phyloP scores from a whole-genome alignment of 1,140 invertebrate species.

The Dufourea novaeangliae region DNA sequence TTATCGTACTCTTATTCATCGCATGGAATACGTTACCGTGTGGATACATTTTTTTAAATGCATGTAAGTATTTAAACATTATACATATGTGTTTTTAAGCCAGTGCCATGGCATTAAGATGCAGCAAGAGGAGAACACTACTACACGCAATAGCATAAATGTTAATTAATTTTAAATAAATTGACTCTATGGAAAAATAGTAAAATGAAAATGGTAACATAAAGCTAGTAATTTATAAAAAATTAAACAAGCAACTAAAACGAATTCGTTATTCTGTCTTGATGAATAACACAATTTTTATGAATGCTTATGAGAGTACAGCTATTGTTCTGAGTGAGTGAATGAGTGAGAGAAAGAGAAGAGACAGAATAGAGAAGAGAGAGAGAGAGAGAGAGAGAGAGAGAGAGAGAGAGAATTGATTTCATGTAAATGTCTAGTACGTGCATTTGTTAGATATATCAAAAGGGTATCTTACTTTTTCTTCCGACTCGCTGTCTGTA shows the following conservation, averaged over 20 bases:
- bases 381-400: constrained; percentile 39
- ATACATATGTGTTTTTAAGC: constrained; percentile 22
- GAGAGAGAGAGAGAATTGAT: constrained; percentile 34
- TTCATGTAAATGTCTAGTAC: constrained; percentile 27
- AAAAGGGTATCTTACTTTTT: constrained; percentile 87
- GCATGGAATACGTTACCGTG: constrained; percentile 59
- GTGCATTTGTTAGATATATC: constrained; percentile 56
- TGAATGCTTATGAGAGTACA: constrained; percentile 10
- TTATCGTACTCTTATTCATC: constrained; percentile 22
- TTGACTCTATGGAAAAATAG: background rate
- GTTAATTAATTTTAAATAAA: constrained; percentile 35
- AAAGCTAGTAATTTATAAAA: constrained; percentile 21
- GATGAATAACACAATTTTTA: constrained; percentile 25
- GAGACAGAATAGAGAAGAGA: no score
- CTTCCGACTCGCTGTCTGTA: constrained; percentile 93
- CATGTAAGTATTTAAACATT: constrained; percentile 29
- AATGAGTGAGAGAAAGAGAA: constrained; percentile 37
- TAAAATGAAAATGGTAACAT: constrained; percentile 31
- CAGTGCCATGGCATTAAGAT: constrained; percentile 50
- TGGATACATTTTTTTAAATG: constrained; percentile 67
- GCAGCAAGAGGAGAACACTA: constrained; percentile 43
- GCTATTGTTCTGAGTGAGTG: constrained; percentile 3
- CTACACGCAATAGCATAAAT: constrained; percentile 44
- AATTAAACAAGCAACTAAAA: constrained; percentile 30
- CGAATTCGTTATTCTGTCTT: constrained; percentile 20